Evolutionary conservation across 2,113 vertebrate species (phyloP), one percentile per base, ranked within the genome.

Genomic region (Micronycteris hirsuta): DNA sequence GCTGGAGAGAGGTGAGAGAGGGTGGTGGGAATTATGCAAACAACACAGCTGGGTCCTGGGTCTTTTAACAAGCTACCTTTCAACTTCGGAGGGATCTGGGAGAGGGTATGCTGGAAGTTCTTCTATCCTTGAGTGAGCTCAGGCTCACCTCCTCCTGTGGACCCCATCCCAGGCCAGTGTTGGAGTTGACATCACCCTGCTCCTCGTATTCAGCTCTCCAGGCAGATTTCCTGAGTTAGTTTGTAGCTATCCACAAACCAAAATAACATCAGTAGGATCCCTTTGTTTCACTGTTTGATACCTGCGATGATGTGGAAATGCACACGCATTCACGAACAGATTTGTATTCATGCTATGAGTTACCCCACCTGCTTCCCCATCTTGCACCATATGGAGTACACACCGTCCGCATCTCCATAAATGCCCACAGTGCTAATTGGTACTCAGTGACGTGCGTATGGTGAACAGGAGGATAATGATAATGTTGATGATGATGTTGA

Each of bases 391-490:
- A 89, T 95, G 97, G 92, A 76, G 63, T 47, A 33, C 13, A 14
- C 86, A 33, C 41, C 28, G 52, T 56, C 47, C 61, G 5, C 36
- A 86, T 91, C 82, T 89, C 90, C 82, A 13, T 73, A 78, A 95
- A 94, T 28, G 82, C 82, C 88, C 82, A 68, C 28, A 0, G 58
- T 82, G 93, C 96, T 97, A 95, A 96, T 81, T 96, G 96, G 93
- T 65, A 43, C 93, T 96, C 73, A 63, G 77, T 22, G 78, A 84
- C 74, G 38, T 49, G 43, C 78, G 82, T 33, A 0, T 31, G 93
- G 41, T 31, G 81, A 86, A 84, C 70, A 81, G 43, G 89, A 78
- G 10, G 61, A 65, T 86, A 58, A 81, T 92, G 93, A 90, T 87
- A 73, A 94, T 86, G 94, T 74, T 84, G 76, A 94, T 71, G 77